Evolutionary conservation across 2,797 vertebrate genomes (phyloP).

Genomic region (Sciurus vulgaris): DNA sequence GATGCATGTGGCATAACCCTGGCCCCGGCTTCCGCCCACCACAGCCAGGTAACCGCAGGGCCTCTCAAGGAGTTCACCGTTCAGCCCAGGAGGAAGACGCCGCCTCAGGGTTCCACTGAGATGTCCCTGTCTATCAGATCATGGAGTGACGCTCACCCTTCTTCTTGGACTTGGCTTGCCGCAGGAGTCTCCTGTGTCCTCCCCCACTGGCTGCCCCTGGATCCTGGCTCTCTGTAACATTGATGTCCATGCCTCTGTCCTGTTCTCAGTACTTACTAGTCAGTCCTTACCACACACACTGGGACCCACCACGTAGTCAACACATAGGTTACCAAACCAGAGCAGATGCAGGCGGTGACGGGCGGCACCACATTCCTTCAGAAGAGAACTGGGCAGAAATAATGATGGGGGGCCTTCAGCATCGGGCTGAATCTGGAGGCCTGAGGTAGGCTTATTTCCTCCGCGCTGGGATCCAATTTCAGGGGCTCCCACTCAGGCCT

Average conservation of each 20-base stretch:
- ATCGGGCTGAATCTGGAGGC: neutral
- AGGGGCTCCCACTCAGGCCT: neutral
- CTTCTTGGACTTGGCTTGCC: neutral
- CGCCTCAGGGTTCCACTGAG: neutral
- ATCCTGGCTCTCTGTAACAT: neutral
- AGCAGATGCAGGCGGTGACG: neutral
- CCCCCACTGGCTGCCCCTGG: neutral
- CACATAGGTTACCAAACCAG: neutral
- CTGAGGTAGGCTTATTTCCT: neutral
- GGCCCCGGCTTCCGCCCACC: no score
- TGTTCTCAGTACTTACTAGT: neutral
- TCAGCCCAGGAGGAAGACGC: neutral
- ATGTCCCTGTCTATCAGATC: neutral
- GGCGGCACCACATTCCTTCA: neutral
- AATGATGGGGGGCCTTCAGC: neutral
- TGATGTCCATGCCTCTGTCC: neutral
- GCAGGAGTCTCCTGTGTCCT: neutral
- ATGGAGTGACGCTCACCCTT: neutral
- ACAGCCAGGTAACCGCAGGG: neutral
- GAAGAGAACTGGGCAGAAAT: neutral
- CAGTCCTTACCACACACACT: neutral
- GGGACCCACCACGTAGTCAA: neutral
- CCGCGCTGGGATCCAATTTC: neutral
- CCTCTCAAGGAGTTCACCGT: neutral
- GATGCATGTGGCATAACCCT: no score